Evolutionary conservation across 2,888 invertebrate genomes (phyloP), one percentile per base, ranked within the genome.

Genomic region (Dolomedes plantarius): DNA sequence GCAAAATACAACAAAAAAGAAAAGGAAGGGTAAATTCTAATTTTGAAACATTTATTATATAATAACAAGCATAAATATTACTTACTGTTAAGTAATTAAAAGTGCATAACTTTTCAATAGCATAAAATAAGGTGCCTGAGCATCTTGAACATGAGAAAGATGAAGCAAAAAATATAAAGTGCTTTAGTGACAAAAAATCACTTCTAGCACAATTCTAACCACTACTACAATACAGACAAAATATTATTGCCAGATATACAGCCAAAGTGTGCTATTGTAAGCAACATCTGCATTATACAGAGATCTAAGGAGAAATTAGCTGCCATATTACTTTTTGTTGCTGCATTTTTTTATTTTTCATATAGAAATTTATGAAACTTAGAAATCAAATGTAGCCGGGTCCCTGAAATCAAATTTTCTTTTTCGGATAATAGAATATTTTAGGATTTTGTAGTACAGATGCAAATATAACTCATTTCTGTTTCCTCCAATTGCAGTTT

Each of bases 171-270:
- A 41, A 32, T 76, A 73, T 36, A 19, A 41, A 75, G 32, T 62
- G 75, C 67, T 39, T 36, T 39, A 50, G 65, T 72, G 39, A 56
- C 39, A 74, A 28, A 27, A 32, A 41, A 50, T 39, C 72, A 31
- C 64, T 19, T 73, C 29, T 16, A 68, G 78, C 73, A 78, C 85
- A 78, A 67, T 29, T 74, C 79, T 86, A 86, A 27, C 23, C 31
- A 79, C 74, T 75, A 74, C 73, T 68, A 73, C 39, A 79, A 32
- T 75, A 86, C 65, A 62, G 74, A 79, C 73, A 79, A 79, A 86
- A 78, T 79, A 86, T 86, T 86, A 86, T 86, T 86, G 85, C 85
- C 85, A 86, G 79, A 86, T 86, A 86, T 86, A 86, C 85, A 86
- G 85, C 74, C 74, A 78, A 86, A 78, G 69, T 69, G 85, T 86